phyloP scores from a whole-genome alignment of 1,140 invertebrate species.

The Formica selysi region DNA sequence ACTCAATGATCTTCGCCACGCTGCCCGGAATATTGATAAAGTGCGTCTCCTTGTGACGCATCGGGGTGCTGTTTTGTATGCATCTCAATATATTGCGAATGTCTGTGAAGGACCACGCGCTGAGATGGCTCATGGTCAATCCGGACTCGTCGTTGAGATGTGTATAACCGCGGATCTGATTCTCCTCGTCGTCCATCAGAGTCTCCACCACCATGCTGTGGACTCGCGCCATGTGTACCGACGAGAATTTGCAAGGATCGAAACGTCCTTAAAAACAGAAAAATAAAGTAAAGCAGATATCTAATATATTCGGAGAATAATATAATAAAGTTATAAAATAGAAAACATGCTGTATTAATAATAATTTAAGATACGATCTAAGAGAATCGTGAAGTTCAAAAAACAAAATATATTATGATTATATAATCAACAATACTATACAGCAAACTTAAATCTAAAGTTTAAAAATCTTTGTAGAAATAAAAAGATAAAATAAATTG shows the following conservation, averaged over 20 bases:
- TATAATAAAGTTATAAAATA: background rate
- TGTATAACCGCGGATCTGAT: conserved; percentile 92
- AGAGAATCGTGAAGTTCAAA: too few relatives aligned
- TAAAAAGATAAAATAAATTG: too few relatives aligned
- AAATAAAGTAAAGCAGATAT: background rate
- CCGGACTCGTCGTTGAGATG: conserved; percentile 95
- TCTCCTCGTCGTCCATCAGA: conserved; percentile 93
- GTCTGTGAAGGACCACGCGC: conserved; percentile 93
- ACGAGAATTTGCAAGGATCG: conserved; percentile 91
- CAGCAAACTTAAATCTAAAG: too few relatives aligned
- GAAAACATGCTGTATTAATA: background rate
- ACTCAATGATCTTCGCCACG: conserved; percentile 92
- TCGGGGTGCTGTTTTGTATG: conserved; percentile 95
- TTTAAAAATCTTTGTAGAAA: too few relatives aligned
- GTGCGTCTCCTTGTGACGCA: conserved; percentile 94
- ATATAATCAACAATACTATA: too few relatives aligned
- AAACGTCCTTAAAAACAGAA: conserved; percentile 87
- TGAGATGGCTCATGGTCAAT: conserved; percentile 93
- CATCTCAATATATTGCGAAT: conserved; percentile 92
- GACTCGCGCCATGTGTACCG: conserved; percentile 91
- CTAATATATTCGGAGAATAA: background rate
- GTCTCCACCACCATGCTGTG: conserved; percentile 92
- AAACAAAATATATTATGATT: too few relatives aligned
- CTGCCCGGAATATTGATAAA: conserved; percentile 93
- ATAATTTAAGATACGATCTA: background rate